Evolutionary conservation across 2,113 vertebrate genomes (phyloP).

Genomic region (Bostrychus sinensis): DNA sequence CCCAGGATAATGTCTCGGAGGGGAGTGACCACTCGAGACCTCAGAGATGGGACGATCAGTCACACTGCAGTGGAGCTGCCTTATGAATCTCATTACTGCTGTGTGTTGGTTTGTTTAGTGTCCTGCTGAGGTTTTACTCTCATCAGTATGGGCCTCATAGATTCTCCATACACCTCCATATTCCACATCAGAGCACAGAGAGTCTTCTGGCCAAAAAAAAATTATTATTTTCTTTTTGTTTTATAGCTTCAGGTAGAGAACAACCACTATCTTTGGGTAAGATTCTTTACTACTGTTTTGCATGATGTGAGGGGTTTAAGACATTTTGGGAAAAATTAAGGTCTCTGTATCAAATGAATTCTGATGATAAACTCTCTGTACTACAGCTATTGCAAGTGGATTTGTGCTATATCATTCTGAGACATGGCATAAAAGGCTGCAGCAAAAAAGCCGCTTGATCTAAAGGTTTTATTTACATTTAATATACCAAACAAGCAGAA

Average conservation of each 20-base stretch:
- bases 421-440: too few species aligned
- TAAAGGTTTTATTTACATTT: background rate
- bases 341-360: too few species aligned
- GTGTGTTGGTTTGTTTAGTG: background rate
- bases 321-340: background rate
- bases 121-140: background rate
- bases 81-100: slow-evolving; percentile 10
- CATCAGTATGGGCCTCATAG: background rate
- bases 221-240: too few species aligned
- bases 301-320: too few species aligned
- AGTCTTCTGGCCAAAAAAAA: too few species aligned
- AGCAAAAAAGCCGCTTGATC: too few species aligned
- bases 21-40: slow-evolving; percentile 1
- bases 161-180: background rate
- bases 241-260: too few species aligned
- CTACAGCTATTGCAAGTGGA: too few species aligned
- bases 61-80: slow-evolving; percentile 10
- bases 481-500: background rate
- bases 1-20: slow-evolving; percentile 1
- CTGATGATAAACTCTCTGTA: too few species aligned
- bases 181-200: background rate
- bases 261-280: too few species aligned
- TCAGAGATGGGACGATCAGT: slow-evolving; percentile 3
- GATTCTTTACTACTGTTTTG: too few species aligned
- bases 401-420: too few species aligned